Evolutionary conservation across 2,797 vertebrate genomes (phyloP), one percentile per base, ranked within the genome.

Genomic region (Melanotaenia trifasciata): DNA sequence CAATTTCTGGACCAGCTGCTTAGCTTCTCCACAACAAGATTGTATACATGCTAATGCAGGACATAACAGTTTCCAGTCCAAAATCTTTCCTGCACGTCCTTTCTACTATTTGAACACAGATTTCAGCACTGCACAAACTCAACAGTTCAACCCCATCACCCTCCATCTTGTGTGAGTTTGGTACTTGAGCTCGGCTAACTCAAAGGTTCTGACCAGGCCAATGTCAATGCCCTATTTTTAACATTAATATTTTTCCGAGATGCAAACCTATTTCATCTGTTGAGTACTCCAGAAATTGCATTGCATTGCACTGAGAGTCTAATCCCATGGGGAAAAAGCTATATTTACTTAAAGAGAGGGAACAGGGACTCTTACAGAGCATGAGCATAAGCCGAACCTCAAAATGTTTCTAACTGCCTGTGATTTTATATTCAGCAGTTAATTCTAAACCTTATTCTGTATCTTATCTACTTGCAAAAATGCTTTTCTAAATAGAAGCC

Each of bases 201-300:
- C 74, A 79, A 62, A 80, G 85, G 69, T 81, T 81, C 22, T 62
- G 72, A 68, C 78, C 60, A 67, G 43, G 22, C 24, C 0, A 16
- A 61, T 84, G 81, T 89, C 81, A 90, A 89, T 36, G 35, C 22
- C 8, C 56, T 81, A 78, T 75, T 79, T 86, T 80, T 83, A 79
- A 72, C 76, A 72, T 32, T 33, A 79, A 84, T 74, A 77, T 86
- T 89, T 89, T 84, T 80, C 81, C 51, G 84, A 87, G 84, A 89
- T 77, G 53, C 67, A 66, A 75, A 61, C 64, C 43, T 68, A 67
- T 84, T 78, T 70, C 57, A 53, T 72, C 69, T 64, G 73, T 78
- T 72, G 74, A 91, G 87, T 53, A 80, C 84, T 76, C 87, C 86
- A 75, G 64, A 90, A 71, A 88, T 73, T 58, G 80, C 86, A 84